Evolutionary conservation across 2,888 invertebrate genomes (phyloP).

Genomic region (Eristalis arbustorum): DNA sequence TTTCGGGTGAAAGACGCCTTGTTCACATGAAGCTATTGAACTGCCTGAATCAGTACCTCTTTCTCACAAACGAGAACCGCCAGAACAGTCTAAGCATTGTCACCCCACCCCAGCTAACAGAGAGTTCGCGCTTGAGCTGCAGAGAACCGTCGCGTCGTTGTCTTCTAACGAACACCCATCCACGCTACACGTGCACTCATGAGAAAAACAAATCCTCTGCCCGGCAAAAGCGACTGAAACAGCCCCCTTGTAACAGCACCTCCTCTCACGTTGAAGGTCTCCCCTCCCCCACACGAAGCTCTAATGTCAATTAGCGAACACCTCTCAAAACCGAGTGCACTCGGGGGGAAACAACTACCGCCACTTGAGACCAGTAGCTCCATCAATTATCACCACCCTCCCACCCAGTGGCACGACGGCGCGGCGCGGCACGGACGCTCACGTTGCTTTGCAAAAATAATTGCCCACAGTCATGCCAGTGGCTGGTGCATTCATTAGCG

Average conservation of each 20-base stretch:
- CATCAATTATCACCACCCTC: slow-evolving; percentile 42
- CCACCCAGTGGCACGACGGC: slow-evolving; percentile 9
- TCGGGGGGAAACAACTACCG: neutral
- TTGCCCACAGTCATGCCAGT: slow-evolving; percentile 25
- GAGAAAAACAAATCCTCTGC: neutral
- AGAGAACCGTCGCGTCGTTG: neutral
- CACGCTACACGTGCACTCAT: neutral
- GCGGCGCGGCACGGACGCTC: neutral
- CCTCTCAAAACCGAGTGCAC: neutral
- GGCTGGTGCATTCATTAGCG: slow-evolving; percentile 60
- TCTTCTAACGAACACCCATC: neutral
- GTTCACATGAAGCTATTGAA: too few relatives aligned
- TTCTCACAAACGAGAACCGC: neutral
- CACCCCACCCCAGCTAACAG: neutral
- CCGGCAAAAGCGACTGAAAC: neutral
- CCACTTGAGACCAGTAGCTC: slow-evolving; percentile 9
- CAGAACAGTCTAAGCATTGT: neutral
- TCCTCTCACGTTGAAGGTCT: neutral
- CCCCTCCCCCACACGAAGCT: neutral
- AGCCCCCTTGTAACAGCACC: neutral
- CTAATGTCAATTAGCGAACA: neutral
- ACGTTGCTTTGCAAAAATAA: neutral
- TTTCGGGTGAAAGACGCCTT: too few relatives aligned
- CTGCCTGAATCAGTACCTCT: neutral
- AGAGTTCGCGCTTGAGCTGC: neutral